phyloP scores from a whole-genome alignment of 2,888 invertebrate genomes.

The Erebia aethiops region DNA sequence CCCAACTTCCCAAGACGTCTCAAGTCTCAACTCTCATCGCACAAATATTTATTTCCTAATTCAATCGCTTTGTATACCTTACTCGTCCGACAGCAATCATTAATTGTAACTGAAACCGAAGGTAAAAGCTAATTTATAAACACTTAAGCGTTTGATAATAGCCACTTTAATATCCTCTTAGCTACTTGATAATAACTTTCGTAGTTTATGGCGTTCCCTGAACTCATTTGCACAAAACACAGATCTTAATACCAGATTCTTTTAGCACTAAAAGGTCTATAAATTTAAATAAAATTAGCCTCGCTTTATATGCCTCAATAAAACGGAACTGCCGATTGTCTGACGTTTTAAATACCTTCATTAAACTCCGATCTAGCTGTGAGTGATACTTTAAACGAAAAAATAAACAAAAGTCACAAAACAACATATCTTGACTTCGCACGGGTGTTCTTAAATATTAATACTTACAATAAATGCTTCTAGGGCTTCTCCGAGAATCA shows the following conservation, averaged over 20 bases:
- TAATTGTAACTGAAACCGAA: no score
- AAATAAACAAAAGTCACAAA: constrained; percentile 17
- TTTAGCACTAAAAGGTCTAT: constrained; percentile 24
- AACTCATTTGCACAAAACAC: constrained; percentile 28
- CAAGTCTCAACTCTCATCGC: no score
- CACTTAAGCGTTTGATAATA: background rate
- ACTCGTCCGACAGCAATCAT: no score
- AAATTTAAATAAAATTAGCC: constrained; percentile 30
- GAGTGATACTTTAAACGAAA: constrained; percentile 47
- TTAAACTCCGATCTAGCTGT: constrained; percentile 39
- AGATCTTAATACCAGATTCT: constrained; percentile 20
- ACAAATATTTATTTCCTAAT: no score
- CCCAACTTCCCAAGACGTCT: no score
- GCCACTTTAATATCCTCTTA: background rate
- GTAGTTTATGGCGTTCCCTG: constrained; percentile 20
- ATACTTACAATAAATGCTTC: background rate
- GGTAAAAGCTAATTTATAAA: constrained; percentile 6
- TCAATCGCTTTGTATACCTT: no score
- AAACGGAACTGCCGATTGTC: constrained; percentile 41
- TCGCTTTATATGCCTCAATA: constrained; percentile 53
- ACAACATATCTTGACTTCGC: background rate
- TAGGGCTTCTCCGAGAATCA: no score
- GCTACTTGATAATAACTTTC: constrained; percentile 9
- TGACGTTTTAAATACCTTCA: constrained; percentile 27
- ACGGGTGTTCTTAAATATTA: background rate